Conservation (phyloP, 2,797 vertebrate genomes). For the Sphenodon punctatus region DNA sequence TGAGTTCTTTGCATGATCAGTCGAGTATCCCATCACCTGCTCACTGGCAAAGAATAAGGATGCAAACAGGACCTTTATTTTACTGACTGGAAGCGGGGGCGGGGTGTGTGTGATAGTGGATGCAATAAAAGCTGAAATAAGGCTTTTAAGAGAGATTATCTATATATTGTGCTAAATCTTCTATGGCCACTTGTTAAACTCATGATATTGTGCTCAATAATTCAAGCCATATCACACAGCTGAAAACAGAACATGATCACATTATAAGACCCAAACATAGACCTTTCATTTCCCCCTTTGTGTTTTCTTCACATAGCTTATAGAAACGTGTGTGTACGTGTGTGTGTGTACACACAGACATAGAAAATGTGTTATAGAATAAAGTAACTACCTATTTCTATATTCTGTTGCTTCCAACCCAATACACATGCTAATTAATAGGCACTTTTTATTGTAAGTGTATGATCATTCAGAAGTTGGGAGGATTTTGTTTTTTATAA, state of each 20-base stretch:
- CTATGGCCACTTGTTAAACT: background rate
- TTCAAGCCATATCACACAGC: background rate
- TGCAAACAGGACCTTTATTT: background rate
- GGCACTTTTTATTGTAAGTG: background rate
- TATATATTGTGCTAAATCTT: background rate
- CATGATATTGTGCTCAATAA: accelerated
- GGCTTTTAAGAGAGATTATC: background rate
- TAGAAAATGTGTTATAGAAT: background rate
- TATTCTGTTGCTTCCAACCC: background rate
- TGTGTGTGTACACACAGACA: background rate
- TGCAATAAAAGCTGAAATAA: background rate
- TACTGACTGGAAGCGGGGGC: background rate
- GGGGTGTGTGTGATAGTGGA: background rate
- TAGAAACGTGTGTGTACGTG: background rate
- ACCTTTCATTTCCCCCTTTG: background rate
- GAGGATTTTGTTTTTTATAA: background rate
- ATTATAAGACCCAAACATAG: background rate
- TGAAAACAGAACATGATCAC: background rate
- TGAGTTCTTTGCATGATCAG: conserved; percentile 4
- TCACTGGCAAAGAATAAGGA: background rate
- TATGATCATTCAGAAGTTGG: background rate
- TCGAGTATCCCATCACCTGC: background rate
- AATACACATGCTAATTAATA: background rate
- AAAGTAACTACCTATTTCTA: background rate
- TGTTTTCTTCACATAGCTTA: background rate